These are phyloP conservation scores for Orientallactaga sibirica DNA, from an alignment of 2,797 vertebrate species.

Conservation along the genomic window DNA sequence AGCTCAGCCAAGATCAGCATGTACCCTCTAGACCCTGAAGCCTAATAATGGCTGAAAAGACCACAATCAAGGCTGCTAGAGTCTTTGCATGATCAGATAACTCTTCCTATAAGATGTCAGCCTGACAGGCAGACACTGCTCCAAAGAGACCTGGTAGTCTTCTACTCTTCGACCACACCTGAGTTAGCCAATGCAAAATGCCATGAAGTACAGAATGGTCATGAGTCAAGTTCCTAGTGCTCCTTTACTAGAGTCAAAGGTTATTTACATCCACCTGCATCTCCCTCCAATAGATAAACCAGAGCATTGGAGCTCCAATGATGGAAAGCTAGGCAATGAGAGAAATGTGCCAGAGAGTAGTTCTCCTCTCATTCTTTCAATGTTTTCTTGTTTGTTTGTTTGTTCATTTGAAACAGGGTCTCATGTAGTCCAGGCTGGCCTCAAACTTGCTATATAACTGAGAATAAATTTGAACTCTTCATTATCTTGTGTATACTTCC, in stretches of 20 bases:
- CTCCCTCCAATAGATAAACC: not conserved
- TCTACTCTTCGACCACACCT: not conserved
- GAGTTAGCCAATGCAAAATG: not conserved
- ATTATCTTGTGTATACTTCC: too few relatives aligned
- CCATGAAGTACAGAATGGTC: not conserved
- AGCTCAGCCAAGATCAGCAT: not conserved
- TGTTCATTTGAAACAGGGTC: not conserved
- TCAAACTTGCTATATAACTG: not conserved
- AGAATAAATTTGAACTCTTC: not conserved
- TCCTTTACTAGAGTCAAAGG: not conserved
- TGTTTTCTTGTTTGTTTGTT: not conserved
- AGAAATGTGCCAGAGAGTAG: constrained; percentile 1
- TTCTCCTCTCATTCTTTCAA: not conserved
- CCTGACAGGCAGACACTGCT: not conserved
- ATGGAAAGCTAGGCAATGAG: not conserved
- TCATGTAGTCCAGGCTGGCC: not conserved
- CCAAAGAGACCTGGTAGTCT: constrained; percentile 10
- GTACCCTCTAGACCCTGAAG: not conserved
- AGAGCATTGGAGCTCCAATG: not conserved
- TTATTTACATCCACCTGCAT: not conserved
- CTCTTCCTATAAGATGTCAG: not conserved
- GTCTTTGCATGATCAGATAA: not conserved
- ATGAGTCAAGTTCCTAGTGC: not conserved
- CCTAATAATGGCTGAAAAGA: not conserved
- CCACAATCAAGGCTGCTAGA: not conserved